These are phyloP conservation scores for Tricholauxania praeusta DNA, from an alignment of 2,888 invertebrate genomes.

Conservation along the genomic window DNA sequence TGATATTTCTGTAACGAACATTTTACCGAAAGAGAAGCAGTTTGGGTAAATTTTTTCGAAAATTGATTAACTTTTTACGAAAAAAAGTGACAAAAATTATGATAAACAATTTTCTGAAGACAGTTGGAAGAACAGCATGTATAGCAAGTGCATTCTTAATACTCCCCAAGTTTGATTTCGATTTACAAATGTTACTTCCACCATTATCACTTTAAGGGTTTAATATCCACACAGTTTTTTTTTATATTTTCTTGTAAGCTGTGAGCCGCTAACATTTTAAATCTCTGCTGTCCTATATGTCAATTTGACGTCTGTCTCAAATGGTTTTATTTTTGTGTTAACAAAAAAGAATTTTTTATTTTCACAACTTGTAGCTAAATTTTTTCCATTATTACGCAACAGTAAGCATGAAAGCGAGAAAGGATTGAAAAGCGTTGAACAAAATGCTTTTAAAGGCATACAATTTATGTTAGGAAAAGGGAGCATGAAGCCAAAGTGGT, in stretches of 20 bases:
- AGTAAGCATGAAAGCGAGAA: slow-evolving; percentile 20
- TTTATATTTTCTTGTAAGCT: not conserved
- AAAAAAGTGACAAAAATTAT: no score
- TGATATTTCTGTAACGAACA: no score
- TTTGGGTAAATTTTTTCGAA: no score
- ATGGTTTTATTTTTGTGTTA: slow-evolving; percentile 4
- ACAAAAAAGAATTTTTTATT: not conserved
- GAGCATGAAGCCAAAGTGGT: not conserved
- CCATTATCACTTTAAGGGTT: no score
- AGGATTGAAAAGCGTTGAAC: not conserved
- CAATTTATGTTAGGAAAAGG: not conserved
- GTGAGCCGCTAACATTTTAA: no score
- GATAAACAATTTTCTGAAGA: no score
- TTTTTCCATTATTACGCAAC: slow-evolving; percentile 29
- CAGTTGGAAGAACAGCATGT: no score
- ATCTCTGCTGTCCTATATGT: slow-evolving; percentile 1
- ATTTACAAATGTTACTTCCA: no score
- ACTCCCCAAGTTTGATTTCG: no score
- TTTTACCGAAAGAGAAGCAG: no score
- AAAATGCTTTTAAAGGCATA: not conserved
- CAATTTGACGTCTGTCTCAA: slow-evolving; percentile 17
- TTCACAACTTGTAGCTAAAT: slow-evolving; percentile 20
- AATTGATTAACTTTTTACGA: no score
- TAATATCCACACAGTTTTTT: not conserved
- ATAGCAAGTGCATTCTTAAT: no score